Conservation (phyloP, 2,113 vertebrate species). For the Shinisaurus crocodilurus region DNA sequence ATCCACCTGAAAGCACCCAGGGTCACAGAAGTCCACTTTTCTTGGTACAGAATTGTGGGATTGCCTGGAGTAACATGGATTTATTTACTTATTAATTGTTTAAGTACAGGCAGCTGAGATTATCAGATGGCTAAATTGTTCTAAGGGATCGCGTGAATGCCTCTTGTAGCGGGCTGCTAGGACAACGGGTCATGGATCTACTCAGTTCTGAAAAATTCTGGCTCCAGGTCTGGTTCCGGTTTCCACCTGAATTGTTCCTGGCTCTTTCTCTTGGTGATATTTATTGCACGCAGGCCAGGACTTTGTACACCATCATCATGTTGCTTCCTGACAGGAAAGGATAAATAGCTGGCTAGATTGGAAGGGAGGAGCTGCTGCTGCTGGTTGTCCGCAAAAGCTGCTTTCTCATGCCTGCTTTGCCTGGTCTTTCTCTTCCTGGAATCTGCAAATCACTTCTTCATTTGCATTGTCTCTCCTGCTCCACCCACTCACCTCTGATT, state of each 20-base stretch:
- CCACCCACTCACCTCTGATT: background rate
- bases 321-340: background rate
- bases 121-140: background rate
- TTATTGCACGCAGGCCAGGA: background rate
- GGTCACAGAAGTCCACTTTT: background rate
- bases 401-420: background rate
- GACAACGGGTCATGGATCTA: background rate
- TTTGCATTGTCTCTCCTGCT: background rate
- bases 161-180: background rate
- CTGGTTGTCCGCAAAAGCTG: background rate
- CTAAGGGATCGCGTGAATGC: background rate
- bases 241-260: background rate
- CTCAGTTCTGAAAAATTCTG: background rate
- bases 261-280: background rate
- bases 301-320: background rate
- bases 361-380: background rate
- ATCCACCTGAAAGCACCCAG: too few relatives aligned
- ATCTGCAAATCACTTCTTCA: background rate
- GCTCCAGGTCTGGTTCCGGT: too few relatives aligned
- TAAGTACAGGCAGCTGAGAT: background rate
- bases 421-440: background rate
- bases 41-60: background rate
- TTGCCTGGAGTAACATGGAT: background rate
- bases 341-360: background rate
- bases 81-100: background rate